Conservation (phyloP, 35 echinoderm and acorn worm species). For the Ophiothrix spiculata region DNA sequence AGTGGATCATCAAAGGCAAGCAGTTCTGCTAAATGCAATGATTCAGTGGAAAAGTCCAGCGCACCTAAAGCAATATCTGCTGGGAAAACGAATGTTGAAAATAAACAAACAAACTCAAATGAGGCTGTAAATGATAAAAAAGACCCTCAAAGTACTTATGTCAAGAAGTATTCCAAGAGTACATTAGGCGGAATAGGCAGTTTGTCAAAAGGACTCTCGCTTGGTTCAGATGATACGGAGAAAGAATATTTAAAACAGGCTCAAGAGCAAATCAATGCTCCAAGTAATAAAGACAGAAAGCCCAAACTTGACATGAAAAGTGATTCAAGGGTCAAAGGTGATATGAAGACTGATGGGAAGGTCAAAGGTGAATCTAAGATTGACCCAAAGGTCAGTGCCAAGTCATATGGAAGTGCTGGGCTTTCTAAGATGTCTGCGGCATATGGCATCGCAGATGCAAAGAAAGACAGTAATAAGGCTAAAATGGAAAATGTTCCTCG, state of each 20-base stretch:
- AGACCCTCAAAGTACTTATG: not conserved
- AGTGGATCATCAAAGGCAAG: not conserved
- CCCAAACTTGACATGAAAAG: too few species aligned
- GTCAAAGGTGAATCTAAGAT: too few species aligned
- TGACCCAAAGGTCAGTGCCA: too few species aligned
- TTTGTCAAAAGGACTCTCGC: not conserved
- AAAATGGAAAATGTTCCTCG: not conserved
- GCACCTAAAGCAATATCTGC: too few species aligned
- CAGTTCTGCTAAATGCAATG: not conserved
- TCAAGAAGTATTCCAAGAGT: not conserved
- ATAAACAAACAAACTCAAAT: too few species aligned
- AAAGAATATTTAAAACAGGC: conserved; percentile 1
- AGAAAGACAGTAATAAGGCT: not conserved
- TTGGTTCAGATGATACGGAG: not conserved
- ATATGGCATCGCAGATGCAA: too few species aligned
- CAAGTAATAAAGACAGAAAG: not conserved
- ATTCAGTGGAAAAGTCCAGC: too few species aligned
- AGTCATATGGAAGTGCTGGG: too few species aligned
- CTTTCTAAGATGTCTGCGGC: too few species aligned
- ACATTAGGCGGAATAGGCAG: not conserved
- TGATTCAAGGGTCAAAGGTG: not conserved
- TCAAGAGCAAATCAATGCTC: not conserved
- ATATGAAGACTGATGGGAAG: not conserved
- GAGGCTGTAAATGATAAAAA: not conserved
- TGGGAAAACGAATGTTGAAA: not conserved